Evolutionary conservation across 2,113 vertebrate species (phyloP).

Genomic region (Zingel zingel): DNA sequence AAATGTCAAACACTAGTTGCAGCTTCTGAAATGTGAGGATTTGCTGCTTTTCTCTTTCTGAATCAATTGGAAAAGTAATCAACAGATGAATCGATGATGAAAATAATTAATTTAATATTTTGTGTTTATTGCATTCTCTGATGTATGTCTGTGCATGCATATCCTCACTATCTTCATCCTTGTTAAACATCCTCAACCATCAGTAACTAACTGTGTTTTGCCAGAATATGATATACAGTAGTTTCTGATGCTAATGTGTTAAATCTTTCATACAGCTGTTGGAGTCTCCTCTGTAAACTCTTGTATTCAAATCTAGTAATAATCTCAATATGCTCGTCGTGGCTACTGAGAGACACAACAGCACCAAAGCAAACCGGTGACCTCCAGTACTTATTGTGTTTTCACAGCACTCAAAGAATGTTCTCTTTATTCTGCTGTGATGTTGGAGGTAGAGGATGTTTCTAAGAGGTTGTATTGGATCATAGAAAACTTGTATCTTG

Average conservation of each 20-base stretch:
- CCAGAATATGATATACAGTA: slow-evolving; percentile 11
- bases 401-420: slow-evolving; percentile 42
- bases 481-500: slow-evolving; percentile 80
- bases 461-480: slow-evolving; percentile 64
- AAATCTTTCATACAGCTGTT: slow-evolving; percentile 15
- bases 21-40: neutral
- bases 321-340: neutral
- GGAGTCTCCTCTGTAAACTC: slow-evolving; percentile 2
- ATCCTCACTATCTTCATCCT: neutral
- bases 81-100: neutral
- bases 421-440: slow-evolving; percentile 65
- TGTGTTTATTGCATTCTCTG: neutral
- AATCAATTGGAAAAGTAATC: neutral
- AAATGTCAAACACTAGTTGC: neutral
- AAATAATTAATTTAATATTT: neutral
- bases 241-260: neutral
- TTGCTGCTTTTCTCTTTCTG: neutral
- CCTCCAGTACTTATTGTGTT: slow-evolving; percentile 20
- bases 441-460: slow-evolving; percentile 46
- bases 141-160: neutral
- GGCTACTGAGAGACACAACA: slow-evolving; percentile 1
- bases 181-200: slow-evolving; percentile 11
- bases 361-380: slow-evolving; percentile 29
- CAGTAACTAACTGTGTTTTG: slow-evolving; percentile 20
- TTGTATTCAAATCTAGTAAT: slow-evolving; percentile 34